Evolutionary conservation across 2,113 vertebrate species (phyloP), one percentile per base, ranked within the genome.

Genomic region (Petrocephalus microphthalmus): DNA sequence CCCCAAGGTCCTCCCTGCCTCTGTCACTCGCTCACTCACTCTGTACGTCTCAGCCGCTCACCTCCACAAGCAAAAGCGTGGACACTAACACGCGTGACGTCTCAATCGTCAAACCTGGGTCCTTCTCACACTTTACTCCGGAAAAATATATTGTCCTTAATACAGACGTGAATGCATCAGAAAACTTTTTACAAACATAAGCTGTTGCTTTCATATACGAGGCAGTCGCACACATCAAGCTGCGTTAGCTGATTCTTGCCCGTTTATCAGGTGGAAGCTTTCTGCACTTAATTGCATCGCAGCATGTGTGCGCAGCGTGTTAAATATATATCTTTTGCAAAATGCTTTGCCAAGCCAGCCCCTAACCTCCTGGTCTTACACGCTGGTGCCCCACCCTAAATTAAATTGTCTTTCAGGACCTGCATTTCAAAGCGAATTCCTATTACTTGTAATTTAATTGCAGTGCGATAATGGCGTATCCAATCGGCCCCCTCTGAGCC

Each of bases 371-470:
- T 82, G 51, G 7, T 49, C 37, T 47, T 29, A 19, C n/a, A 52
- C 8, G 7, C 19, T 42, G 19, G 33, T 51, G n/a, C 2, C 37
- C 33, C 19, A 37, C 22, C 87, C 42, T 42, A 56, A 37, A 83
- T 83, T 57, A 88, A 88, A 88, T 88, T 45, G 57, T 33, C 87
- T 57, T 17, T 88, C 10, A 42, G 37, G 42, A 88, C 10, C 37
- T 25, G 74, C 52, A 49, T 83, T 83, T 49, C 74, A 88, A 49
- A 83, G 81, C 20, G 52, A 83, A 88, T 88, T 88, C 29, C 19
- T n/a, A 83, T 88, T 82, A 88, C 87, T 57, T 82, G 49, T 82
- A 56, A 84, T 88, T 45, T 47, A 82, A 60, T 88, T 60, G 54
- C 42, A 49, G 53, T 37, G 53, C 22, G 42, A 37, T 88, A 83